phyloP scores from a whole-genome alignment of 2,797 vertebrate genomes.

The Sparus aurata region DNA sequence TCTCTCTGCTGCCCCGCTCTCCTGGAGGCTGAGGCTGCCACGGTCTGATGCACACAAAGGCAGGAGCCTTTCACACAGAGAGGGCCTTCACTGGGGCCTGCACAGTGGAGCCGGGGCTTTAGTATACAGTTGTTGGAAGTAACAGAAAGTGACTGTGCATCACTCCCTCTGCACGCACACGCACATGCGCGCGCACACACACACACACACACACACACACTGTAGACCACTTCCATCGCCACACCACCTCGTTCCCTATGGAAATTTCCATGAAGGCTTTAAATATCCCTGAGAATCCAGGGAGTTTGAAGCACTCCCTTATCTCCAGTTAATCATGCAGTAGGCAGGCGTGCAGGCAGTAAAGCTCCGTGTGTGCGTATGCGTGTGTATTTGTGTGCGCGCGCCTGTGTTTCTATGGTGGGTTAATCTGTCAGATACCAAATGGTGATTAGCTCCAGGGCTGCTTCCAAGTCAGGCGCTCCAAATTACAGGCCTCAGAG shows the following conservation, averaged over 20 bases:
- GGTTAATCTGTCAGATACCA: conserved; percentile 85
- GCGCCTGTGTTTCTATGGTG: conserved; percentile 69
- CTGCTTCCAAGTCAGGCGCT: conserved; percentile 83
- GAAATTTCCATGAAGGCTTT: conserved; percentile 84
- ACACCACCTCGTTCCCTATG: conserved; percentile 72
- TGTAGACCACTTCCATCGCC: conserved; percentile 58
- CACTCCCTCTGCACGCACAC: conserved; percentile 34
- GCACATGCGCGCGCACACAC: no score
- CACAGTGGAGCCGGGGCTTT: conserved; percentile 54
- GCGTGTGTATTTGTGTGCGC: conserved; percentile 37
- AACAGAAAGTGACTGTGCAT: conserved; percentile 70
- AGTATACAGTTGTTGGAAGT: conserved; percentile 67
- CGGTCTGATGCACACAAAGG: conserved; percentile 80
- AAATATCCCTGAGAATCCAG: conserved; percentile 82
- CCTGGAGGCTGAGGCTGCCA: conserved; percentile 79
- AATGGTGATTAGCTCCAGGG: conserved; percentile 84
- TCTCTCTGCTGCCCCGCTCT: conserved; percentile 60
- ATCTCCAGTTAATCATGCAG: conserved; percentile 85
- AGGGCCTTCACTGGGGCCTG: conserved; percentile 66
- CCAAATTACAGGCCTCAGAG: conserved; percentile 82
- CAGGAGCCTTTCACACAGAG: conserved; percentile 71
- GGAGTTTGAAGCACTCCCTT: conserved; percentile 82
- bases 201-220: conserved; percentile 27
- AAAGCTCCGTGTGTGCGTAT: conserved; percentile 25
- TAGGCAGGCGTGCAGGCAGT: conserved; percentile 72